phyloP scores from a whole-genome alignment of 1,140 invertebrate species.

The Cherax quadricarinatus region DNA sequence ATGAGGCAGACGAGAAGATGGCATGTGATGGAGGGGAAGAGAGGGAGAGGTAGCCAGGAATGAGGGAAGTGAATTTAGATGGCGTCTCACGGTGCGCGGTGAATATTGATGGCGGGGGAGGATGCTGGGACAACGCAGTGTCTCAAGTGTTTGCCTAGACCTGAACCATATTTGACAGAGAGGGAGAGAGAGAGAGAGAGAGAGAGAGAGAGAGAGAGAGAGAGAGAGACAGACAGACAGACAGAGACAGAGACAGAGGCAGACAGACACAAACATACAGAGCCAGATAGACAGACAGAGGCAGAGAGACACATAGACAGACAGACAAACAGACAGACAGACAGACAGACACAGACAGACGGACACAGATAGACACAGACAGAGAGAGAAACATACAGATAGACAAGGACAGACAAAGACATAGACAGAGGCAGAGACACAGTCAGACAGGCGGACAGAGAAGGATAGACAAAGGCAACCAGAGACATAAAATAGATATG shows the following conservation, averaged over 20 bases:
- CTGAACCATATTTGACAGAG: background rate
- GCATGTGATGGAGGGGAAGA: too few relatives aligned
- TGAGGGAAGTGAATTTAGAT: too few relatives aligned
- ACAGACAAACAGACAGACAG: background rate
- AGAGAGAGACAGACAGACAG: background rate
- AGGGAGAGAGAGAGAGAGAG: background rate
- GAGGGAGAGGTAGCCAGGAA: too few relatives aligned
- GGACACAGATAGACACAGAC: slow-evolving; percentile 16
- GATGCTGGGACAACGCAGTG: background rate
- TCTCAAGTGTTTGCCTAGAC: background rate
- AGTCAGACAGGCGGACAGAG: background rate
- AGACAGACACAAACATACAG: slow-evolving; percentile 36
- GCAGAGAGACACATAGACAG: slow-evolving; percentile 13
- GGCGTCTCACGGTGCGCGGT: too few relatives aligned
- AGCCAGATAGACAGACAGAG: slow-evolving; percentile 31
- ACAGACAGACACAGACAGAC: slow-evolving; percentile 9
- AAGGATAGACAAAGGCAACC: background rate
- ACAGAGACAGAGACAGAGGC: slow-evolving; percentile 17
- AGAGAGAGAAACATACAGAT: slow-evolving; percentile 29
- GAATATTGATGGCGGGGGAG: too few relatives aligned
- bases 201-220: slow-evolving; percentile 12
- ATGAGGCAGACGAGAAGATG: too few relatives aligned
- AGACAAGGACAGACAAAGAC: slow-evolving; percentile 24
- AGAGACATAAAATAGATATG: too few relatives aligned
- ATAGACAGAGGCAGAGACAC: slow-evolving; percentile 18